Evolutionary conservation across 64 coral and sea anemone species (phyloP).

Genomic region (Pocillopora verrucosa): DNA sequence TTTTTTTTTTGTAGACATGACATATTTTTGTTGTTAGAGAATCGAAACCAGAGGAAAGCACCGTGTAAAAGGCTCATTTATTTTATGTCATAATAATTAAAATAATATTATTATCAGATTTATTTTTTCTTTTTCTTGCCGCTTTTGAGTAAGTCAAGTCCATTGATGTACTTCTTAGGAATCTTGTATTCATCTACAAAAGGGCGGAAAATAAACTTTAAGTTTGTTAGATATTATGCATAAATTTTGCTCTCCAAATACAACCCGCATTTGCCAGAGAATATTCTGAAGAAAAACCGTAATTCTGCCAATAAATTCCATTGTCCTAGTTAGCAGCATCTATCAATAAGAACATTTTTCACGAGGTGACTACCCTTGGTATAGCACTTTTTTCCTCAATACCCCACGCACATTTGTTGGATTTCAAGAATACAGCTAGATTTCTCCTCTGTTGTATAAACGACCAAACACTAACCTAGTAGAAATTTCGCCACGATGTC

Average conservation of each 20-base stretch:
- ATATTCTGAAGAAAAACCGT: neutral
- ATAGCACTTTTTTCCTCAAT: neutral
- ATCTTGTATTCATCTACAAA: slow-evolving; percentile 86
- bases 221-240: no score
- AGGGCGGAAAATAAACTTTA: neutral
- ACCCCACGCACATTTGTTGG: neutral
- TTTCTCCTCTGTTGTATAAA: neutral
- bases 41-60: neutral
- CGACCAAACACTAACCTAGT: slow-evolving; percentile 50
- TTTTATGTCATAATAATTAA: slow-evolving; percentile 8
- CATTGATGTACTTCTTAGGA: slow-evolving; percentile 75
- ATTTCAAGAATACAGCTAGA: neutral
- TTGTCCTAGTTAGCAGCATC: no score
- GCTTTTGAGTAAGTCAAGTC: slow-evolving; percentile 79
- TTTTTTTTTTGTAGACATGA: no score
- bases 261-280: no score
- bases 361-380: no score
- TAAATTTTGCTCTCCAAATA: no score
- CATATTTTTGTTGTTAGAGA: neutral
- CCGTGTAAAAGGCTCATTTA: neutral
- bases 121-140: slow-evolving; percentile 82
- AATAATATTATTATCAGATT: no score
- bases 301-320: no score
- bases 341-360: no score
- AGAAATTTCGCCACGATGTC: slow-evolving; percentile 70